Evolutionary conservation across 2,113 vertebrate genomes (phyloP).

Genomic region (Xiphophorus couchianus): DNA sequence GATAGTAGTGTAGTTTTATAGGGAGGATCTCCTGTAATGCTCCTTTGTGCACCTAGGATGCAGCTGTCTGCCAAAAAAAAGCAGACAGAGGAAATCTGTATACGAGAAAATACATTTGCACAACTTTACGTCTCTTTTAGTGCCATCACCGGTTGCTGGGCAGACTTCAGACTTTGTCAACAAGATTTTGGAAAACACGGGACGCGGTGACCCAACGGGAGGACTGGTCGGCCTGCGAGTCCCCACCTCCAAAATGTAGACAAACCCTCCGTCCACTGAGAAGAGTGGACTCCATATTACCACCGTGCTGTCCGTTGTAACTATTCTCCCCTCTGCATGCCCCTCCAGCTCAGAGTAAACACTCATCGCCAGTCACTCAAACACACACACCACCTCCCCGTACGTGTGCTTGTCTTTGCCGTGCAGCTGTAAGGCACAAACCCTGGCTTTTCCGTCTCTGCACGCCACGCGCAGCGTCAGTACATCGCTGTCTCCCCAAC

Average conservation of each 20-base stretch:
- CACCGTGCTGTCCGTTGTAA: slow-evolving; percentile 83
- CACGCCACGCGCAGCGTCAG: slow-evolving; percentile 38
- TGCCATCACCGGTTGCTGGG: slow-evolving; percentile 90
- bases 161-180: slow-evolving; percentile 99
- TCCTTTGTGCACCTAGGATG: too few relatives aligned
- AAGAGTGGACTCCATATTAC: slow-evolving; percentile 59
- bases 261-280: slow-evolving; percentile 41
- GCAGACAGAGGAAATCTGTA: background rate
- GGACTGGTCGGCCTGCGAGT: slow-evolving; percentile 94
- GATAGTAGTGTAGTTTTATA: too few relatives aligned
- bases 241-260: slow-evolving; percentile 92
- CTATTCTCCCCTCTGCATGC: slow-evolving; percentile 90
- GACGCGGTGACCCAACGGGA: slow-evolving; percentile 94
- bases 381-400: slow-evolving; percentile 67
- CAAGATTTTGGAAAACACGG: slow-evolving; percentile 97
- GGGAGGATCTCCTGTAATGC: too few relatives aligned
- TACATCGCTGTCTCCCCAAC: slow-evolving; percentile 62
- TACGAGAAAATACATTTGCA: background rate
- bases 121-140: slow-evolving; percentile 37
- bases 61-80: background rate
- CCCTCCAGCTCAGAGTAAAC: slow-evolving; percentile 82
- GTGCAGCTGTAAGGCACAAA: slow-evolving; percentile 56
- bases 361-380: slow-evolving; percentile 75
- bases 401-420: slow-evolving; percentile 71
- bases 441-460: slow-evolving; percentile 66